A percentile compares a stretch with the other conserved stretches of the same genome.
These are phyloP conservation scores for Plagodis dolabraria DNA, from an alignment of 2,888 invertebrate genomes.

Conservation along the genomic window DNA sequence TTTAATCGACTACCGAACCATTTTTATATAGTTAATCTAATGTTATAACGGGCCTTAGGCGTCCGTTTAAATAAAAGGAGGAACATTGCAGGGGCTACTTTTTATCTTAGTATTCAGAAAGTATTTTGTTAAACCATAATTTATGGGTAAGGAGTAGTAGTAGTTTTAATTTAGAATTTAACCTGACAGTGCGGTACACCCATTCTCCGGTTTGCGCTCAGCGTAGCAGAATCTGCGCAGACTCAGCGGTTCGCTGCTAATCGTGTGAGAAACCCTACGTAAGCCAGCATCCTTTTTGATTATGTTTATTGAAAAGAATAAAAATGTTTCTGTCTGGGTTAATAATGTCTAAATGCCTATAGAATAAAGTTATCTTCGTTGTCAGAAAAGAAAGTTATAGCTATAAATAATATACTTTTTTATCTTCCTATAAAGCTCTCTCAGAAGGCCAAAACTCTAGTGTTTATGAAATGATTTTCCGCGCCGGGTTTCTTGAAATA, in stretches of 20 bases:
- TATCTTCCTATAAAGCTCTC: conserved; percentile 43
- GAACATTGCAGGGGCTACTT: conserved; percentile 21
- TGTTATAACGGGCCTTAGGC: conserved; percentile 60
- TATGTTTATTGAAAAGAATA: conserved; percentile 43
- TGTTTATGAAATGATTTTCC: conserved; percentile 58
- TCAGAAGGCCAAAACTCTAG: conserved; percentile 38
- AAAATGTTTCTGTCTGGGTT: conserved; percentile 43
- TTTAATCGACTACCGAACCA: conserved; percentile 65
- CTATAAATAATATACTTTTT: conserved; percentile 19
- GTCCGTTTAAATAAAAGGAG: conserved; percentile 61
- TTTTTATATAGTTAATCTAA: conserved; percentile 64
- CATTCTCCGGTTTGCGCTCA: conserved; percentile 28
- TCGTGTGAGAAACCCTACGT: conserved; percentile 47
- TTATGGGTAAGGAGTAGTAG: no score
- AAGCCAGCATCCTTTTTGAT: conserved; percentile 39
- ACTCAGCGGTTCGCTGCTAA: conserved; percentile 50
- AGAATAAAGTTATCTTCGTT: conserved; percentile 39
- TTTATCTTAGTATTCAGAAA: background rate
- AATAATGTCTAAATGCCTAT: conserved; percentile 47
- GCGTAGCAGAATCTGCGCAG: conserved; percentile 45
- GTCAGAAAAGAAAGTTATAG: conserved; percentile 42
- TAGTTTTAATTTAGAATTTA: conserved; percentile 9
- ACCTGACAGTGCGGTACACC: conserved; percentile 11
- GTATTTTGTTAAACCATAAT: no score
- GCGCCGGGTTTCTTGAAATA: conserved; percentile 40